Conservation (phyloP, 2,113 vertebrate species). For the Bufo gargarizans region DNA sequence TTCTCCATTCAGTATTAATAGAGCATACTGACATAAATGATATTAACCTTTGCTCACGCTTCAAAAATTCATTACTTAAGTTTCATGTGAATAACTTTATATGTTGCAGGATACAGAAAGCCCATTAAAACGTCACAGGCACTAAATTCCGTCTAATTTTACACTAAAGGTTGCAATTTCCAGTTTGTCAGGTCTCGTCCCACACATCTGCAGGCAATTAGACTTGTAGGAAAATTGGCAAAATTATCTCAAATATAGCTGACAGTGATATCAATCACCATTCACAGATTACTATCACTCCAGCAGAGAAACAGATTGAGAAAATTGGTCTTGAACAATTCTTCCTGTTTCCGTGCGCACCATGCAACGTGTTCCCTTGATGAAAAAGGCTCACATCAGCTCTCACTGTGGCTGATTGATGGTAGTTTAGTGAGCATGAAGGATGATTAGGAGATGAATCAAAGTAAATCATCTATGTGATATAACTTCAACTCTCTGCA, state of each 20-base stretch:
- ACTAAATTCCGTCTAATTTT: slow-evolving; percentile 62
- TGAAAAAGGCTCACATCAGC: slow-evolving; percentile 61
- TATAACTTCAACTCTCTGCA: slow-evolving; percentile 51
- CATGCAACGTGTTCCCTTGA: slow-evolving; percentile 61
- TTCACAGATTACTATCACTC: slow-evolving; percentile 62
- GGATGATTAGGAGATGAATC: slow-evolving; percentile 56
- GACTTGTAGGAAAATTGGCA: slow-evolving; percentile 65
- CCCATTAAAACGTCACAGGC: slow-evolving; percentile 54
- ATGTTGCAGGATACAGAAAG: slow-evolving; percentile 48
- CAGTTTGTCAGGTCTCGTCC: slow-evolving; percentile 63
- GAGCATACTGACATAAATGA: slow-evolving; percentile 31
- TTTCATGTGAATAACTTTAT: slow-evolving; percentile 34
- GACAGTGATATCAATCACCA: slow-evolving; percentile 68
- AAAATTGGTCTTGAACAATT: slow-evolving; percentile 61
- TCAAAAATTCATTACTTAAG: slow-evolving; percentile 50
- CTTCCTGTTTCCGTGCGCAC: slow-evolving; percentile 57
- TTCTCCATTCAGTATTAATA: slow-evolving; percentile 24
- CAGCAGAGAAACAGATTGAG: slow-evolving; percentile 62
- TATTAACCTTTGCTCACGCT: slow-evolving; percentile 24
- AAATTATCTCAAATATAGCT: slow-evolving; percentile 66
- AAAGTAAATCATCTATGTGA: slow-evolving; percentile 59
- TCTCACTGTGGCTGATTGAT: slow-evolving; percentile 62
- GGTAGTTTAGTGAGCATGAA: slow-evolving; percentile 52
- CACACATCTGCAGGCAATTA: slow-evolving; percentile 68
- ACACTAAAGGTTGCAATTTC: slow-evolving; percentile 59